Base-by-base conservation (phyloP, 2,113 vertebrate genomes). In the Melanotaenia duboulayi region DNA sequence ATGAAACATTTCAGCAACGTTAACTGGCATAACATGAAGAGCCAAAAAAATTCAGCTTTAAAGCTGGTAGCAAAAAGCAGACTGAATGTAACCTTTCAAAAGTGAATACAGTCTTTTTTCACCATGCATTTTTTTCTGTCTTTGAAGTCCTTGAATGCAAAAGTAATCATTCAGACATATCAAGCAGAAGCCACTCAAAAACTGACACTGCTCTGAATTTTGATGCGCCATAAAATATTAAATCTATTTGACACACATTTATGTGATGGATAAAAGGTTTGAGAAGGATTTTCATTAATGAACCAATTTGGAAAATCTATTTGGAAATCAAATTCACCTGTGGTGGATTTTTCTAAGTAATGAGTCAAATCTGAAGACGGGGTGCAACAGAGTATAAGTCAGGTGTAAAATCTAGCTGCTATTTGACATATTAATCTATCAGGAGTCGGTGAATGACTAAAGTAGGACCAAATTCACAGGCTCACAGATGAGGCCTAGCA, bases 81-180 rank as follows among this genome's bases (percentile, higher is more conserved):
- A 32, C 39, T 71, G 25, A 68, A 54, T 58, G 48, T 25, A n/a
- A 39, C 40, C 7, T 78, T 77, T 50, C 7, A 54, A 75, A 78
- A 28, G 46, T 72, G 25, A 78, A 61, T 35, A 48, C 11, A 9
- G 23, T 40, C 2, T 37, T 54, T 54, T 69, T 48, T 11, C 17
- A 24, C 11, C 28, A 46, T 63, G 65, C 42, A 71, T 4, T 19
- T 46, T 65, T 42, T 37, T 7, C 22, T n/a, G 68, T 69, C 61
- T 76, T 76, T 71, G 16, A 54, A 65, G 20, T 65, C 51, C 11
- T 24, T 58, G 59, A 74, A 80, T 67, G 28, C 40, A 58, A 55
- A 55, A 58, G 66, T 70, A 59, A 58, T 19, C 65, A 70, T 61
- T 74, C 55, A n/a, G 10, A 50, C 19, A 3, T 37, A 67, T 63